These are phyloP conservation scores for Haliaeetus leucogaster DNA, from an alignment of 2,113 vertebrate species.

Conservation along the genomic window DNA sequence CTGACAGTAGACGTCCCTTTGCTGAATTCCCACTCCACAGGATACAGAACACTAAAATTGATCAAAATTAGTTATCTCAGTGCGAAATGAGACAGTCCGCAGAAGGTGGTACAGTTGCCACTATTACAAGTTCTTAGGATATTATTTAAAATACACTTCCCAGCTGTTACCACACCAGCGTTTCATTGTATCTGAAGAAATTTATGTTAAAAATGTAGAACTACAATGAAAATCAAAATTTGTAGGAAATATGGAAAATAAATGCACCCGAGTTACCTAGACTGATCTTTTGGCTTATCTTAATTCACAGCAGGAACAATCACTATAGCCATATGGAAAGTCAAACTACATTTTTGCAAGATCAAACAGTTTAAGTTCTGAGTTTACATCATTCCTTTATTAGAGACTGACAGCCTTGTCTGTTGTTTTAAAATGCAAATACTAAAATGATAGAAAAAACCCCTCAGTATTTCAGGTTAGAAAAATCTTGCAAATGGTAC, in stretches of 20 bases:
- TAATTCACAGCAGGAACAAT: background rate
- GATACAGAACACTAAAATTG: slow-evolving; percentile 84
- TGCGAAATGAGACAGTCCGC: background rate
- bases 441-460: background rate
- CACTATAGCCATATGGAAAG: background rate
- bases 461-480: background rate
- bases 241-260: background rate
- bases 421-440: background rate
- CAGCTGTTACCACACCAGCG: too few relatives aligned
- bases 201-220: background rate
- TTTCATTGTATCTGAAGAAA: background rate
- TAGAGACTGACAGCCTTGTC: background rate
- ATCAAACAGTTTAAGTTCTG: background rate
- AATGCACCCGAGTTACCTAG: background rate
- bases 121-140: background rate
- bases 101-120: background rate
- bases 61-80: background rate
- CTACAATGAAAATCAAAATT: background rate
- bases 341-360: background rate
- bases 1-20: slow-evolving; percentile 83
- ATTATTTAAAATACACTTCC: background rate
- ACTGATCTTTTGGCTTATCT: background rate
- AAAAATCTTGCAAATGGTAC: background rate
- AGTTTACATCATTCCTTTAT: background rate
- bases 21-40: slow-evolving; percentile 84